Conservation (phyloP, 2,113 vertebrate species). For the Cariama cristata region DNA sequence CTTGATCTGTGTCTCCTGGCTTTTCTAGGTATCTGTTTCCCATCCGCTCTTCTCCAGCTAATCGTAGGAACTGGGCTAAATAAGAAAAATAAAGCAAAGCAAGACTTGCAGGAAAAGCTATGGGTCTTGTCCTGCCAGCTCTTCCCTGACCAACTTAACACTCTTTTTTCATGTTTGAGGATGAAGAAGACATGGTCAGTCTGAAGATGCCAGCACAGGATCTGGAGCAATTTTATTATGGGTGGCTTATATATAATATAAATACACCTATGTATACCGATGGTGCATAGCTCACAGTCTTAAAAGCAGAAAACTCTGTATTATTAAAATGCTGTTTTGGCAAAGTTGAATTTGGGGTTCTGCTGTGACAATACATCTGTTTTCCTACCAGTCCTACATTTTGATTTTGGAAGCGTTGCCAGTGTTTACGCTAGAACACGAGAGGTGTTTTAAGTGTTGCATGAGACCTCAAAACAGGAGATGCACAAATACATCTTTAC, state of each 20-base stretch:
- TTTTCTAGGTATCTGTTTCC: conserved; percentile 87
- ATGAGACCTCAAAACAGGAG: background rate
- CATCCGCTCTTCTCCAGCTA: conserved; percentile 88
- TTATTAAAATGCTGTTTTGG: background rate
- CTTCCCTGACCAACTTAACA: background rate
- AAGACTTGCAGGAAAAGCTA: background rate
- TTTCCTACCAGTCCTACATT: background rate
- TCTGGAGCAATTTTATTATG: background rate
- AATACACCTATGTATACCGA: fast-evolving
- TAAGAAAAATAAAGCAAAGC: background rate
- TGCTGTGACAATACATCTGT: background rate
- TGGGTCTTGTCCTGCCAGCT: background rate
- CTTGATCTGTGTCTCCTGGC: conserved; percentile 88
- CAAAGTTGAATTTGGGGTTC: background rate
- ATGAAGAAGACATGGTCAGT: background rate
- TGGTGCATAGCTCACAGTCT: fast-evolving
- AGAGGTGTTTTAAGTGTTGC: fast-evolving
- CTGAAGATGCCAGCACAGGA: background rate
- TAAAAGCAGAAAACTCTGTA: background rate
- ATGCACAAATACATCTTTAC: background rate
- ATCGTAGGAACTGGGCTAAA: conserved; percentile 91
- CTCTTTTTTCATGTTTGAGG: background rate
- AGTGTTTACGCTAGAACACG: background rate
- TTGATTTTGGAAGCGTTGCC: background rate
- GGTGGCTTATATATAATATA: fast-evolving